Conservation (phyloP, 2,888 invertebrate species). For the Orchesellides sinensis region DNA sequence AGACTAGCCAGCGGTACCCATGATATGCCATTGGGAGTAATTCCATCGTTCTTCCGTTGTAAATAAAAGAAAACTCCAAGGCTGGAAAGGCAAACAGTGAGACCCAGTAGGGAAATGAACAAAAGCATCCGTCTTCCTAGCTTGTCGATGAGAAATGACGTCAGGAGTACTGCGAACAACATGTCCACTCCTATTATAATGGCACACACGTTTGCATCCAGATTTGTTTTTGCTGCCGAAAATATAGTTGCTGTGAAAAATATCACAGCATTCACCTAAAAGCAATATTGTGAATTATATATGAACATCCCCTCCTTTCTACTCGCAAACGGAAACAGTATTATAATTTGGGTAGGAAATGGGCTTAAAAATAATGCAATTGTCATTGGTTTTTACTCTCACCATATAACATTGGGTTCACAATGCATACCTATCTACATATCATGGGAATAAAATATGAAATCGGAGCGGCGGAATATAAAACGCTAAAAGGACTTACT, state of each 20-base stretch:
- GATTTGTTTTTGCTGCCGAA: conserved; percentile 82
- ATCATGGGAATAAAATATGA: not conserved
- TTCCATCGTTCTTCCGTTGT: conserved; percentile 69
- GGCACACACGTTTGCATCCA: conserved; percentile 80
- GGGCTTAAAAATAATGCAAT: not conserved
- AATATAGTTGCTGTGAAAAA: conserved; percentile 88
- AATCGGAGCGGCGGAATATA: not conserved
- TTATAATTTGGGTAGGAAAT: not conserved
- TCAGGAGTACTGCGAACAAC: conserved; percentile 77
- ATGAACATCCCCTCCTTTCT: not conserved
- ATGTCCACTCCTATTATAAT: conserved; percentile 80
- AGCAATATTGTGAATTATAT: not conserved
- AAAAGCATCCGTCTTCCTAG: conserved; percentile 88
- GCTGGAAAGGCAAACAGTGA: conserved; percentile 84
- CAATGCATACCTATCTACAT: not conserved
- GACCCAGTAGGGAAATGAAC: conserved; percentile 85
- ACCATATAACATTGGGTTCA: not conserved
- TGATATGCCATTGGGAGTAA: conserved; percentile 78
- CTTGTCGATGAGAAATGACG: conserved; percentile 85
- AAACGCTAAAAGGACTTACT: conserved; percentile 36
- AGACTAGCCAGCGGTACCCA: conserved; percentile 86
- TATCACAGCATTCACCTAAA: conserved; percentile 89
- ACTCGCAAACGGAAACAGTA: not conserved
- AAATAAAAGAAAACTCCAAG: conserved; percentile 86
- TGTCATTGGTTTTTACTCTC: not conserved